Base-by-base conservation (phyloP, 2,113 vertebrate species). In the Lates calcarifer region DNA sequence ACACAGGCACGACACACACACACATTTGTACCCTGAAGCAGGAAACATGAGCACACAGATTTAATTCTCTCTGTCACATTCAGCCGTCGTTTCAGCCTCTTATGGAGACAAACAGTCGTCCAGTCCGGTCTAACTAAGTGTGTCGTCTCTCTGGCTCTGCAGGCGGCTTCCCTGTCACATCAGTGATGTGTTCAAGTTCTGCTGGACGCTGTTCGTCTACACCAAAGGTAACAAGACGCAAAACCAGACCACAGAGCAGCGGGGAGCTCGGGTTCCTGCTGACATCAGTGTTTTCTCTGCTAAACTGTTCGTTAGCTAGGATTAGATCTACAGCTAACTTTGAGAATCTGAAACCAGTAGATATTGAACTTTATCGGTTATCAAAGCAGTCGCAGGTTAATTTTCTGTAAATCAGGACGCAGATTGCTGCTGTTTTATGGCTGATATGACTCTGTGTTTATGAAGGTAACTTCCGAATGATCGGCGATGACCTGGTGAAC, bases 201-300 rank as follows among this genome's bases (percentile, higher is more conserved):
- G 97, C 92, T 99, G 98, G 98, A 99, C 98, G 1, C 94, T 99
- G 29, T 99, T 99, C 87, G 97, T 99, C 83, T 97, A 98, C 84
- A 97, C 98, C 0, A 99, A 99, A 94, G 98, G 98, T 99, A 96
- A 89, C 14, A 4, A 41, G 17, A 56, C 1, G 53, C 22, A 41
- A 45, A 64, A 3, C 1, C 33, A 56, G 15, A 29, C 6, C 1
- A 2, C 26, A 7, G 51, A 55, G 14, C 55, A 29, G 26, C 15
- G 11, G 5, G 3, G 26, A 12, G 14, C 43, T 47, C 1, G 4
- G 18, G 45, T 53, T 24, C 2, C 3, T n/a, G 6, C 17, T 47
- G 15, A 47, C 17, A 2, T 18, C 11, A n/a, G 20, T 51, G 20
- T 51, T 0, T n/a, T 26, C 10, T 56, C 47, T 26, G 33, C n/a